Evolutionary conservation across 2,113 vertebrate species (phyloP), one percentile per base, ranked within the genome.

Genomic region (Anolis sagrei): DNA sequence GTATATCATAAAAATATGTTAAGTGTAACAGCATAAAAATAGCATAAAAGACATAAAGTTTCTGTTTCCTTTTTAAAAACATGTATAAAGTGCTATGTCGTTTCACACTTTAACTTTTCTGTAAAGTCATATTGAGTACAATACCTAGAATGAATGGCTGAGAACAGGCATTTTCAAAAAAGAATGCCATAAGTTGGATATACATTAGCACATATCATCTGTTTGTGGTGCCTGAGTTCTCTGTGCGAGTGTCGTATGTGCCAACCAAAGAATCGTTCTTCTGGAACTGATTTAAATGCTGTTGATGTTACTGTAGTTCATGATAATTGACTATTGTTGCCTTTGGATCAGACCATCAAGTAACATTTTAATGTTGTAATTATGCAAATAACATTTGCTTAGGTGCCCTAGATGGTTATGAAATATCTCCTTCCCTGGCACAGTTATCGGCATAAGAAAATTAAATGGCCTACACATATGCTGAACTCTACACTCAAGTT

Each of bases 1-100:
- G 88, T 85, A 82, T 68, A 44, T 1, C 51, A 89, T 84, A 86
- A 89, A 93, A 90, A 89, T 88, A 86, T 58, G 14, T 86, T 86
- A 82, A 72, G 34, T 19, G 0, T 74, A 87, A 89, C 93, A 85
- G 32, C 14, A 80, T 83, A 81, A 90, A 85, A 82, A 58, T 78
- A 87, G 81, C 6, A 51, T 77, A 68, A 87, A 91, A 74, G 10
- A 0, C 78, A 72, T 5, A 44, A 18, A 76, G 77, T 86, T 51
- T 9, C 27, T 0, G 36, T 82, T 89, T 92, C 81, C 25, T 87
- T 19, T 39, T 85, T 84, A 23, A 54, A 84, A 86, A 44, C 39
- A 44, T 13, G 86, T 73, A 84, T 79, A 83, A 80, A 32, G 5
- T 0, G 0, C 34, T 88, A 83, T 93, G 1, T 51, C 86, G 44